Base-by-base conservation (phyloP, 2,797 vertebrate genomes). In the Schizothorax lantsangensis region DNA sequence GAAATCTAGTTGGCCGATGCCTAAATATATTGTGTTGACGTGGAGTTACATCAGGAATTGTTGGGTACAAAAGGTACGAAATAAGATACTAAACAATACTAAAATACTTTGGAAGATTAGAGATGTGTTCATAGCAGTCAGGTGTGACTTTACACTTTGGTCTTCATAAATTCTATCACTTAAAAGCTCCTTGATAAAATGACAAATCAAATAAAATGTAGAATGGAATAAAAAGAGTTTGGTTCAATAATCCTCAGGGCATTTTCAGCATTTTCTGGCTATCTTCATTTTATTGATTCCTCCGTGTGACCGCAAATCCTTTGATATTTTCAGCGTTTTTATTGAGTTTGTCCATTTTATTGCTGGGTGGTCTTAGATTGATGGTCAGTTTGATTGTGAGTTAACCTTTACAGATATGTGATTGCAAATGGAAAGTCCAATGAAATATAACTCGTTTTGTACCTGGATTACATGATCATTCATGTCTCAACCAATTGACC, bases 381-480 rank as follows among this genome's bases (percentile, higher is more conserved):
- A 86, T 83, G 74, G 81, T 40, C 78, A 69, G 79, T 83, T 75
- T 83, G 80, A 54, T 85, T 78, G 54, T 77, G 74, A 47, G 33
- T 86, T 57, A 45, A 86, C 78, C 79, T 80, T 88, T 74, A 86
- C 59, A 74, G 84, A 88, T 89, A 72, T 72, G 83, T 82, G 43
- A 85, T 73, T 81, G 77, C 85, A 69, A 75, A 11, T 43, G 40
- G 30, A 19, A 81, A 49, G 69, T 36, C 38, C 40, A 72, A 15
- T 21, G n/a, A 64, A 75, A 38, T 80, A 49, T 40, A 83, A 85
- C 64, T 66, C 36, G 1, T 26, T 38, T 62, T 62, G 54, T 59
- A 84, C 19, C 38, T 77, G 52, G 83, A 84, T 66, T n/a, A 4
- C 62, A 47, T 7, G 26, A 68, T 68, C 17, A 68, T 59, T 79